Base-by-base conservation (phyloP, 2,888 invertebrate genomes). In the Dioctria linearis region DNA sequence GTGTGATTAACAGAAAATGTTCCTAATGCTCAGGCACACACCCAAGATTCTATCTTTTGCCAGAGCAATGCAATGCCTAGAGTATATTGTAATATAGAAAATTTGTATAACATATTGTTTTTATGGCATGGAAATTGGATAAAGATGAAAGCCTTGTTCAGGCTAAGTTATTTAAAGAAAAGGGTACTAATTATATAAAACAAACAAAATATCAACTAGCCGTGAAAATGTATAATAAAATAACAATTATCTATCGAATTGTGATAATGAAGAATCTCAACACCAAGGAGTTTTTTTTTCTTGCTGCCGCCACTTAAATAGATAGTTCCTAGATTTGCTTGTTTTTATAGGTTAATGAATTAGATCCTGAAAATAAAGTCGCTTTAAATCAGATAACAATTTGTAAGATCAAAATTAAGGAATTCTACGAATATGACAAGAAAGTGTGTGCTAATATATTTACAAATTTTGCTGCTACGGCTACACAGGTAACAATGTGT, bases 391-490 rank as follows among this genome's bases (percentile, higher is more conserved):
- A 96, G 87, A 90, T 96, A 54, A 86, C 90, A 5, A 87, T 93
- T 76, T 96, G 96, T 89, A 92, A 93, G 82, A 91, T 93, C 81
- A 91, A 93, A 82, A 90, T 98, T 25, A 94, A 94, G 87, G 93
- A 95, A 84, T 93, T 95, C 85, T 91, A 93, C 83, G 91, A 93
- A 80, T 93, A 93, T 82, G 97, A 98, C 88, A 97, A 95, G 90
- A 92, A 94, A 86, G 91, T 96, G 54, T 99, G 97, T 89, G 95
- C 95, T 11, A 97, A 96, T 88, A 98, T 99, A 96, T 99, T 99
- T 89, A 94, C 96, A 85, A 97, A 96, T 89, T 95, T 97, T 90
- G 95, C 95, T 4, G 92, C 93, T 84, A 92, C 92, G 88, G 95
- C 95, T 90, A n/a, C n/a, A n/a, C n/a, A n/a, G n/a, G n/a, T n/a